Base-by-base conservation (phyloP, 2,888 invertebrate species). In the Brachyptera risi region DNA sequence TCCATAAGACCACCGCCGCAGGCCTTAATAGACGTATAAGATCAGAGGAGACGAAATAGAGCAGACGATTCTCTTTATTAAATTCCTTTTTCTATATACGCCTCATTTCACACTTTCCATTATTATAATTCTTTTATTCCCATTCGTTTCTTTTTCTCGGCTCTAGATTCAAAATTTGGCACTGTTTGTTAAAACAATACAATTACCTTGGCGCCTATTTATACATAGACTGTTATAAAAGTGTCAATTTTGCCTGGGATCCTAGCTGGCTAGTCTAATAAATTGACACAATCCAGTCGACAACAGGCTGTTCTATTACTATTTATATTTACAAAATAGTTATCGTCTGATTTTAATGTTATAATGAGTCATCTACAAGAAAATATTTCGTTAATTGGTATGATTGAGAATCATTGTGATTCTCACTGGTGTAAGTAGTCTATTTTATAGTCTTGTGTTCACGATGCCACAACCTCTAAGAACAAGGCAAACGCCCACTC, bases 111-210 rank as follows among this genome's bases (percentile, higher is more conserved):
- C 17, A 54, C 54, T 37, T 54, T 54, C 54, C 54, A 54, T 54
- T 54, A 54, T 54, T 54, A 54, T 54, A 54, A 54, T 35, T 24
- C 54, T 51, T 51, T 23, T 54, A 13, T 54, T 35, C 31, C 37
- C 37, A 31, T 54, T 35, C 4, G 5, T 27, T 35, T 54, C 17
- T 35, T 54, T 54, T 37, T 13, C 17, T 54, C 23, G 37, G 17
- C 54, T 54, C 21, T 37, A 23, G 54, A 54, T 54, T 54, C 54
- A 54, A 54, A 54, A 54, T 54, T 23, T 54, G 54, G 54, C 54
- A 54, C 54, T 37, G 54, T 37, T 54, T 37, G 54, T 54, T 54
- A 54, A 54, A 54, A 54, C 54, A 54, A 54, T 54, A 54, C 54
- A 54, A 54, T 35, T 54, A 37, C 54, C 54, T 37, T 54, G 54